Evolutionary conservation across 2,888 invertebrate species (phyloP).

Genomic region (Caenorhabditis virilis): DNA sequence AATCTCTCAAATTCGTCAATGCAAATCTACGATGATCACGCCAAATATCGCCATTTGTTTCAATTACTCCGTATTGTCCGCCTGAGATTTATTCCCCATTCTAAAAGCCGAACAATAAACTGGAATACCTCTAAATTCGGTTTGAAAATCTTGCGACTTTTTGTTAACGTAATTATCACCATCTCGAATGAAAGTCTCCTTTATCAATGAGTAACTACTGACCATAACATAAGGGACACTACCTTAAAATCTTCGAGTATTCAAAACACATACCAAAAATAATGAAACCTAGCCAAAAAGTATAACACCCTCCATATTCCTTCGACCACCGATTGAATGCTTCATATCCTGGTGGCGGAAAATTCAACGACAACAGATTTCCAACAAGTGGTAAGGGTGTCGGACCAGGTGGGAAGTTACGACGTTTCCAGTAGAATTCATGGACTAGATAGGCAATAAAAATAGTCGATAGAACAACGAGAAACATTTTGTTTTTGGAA

Average conservation of each 20-base stretch:
- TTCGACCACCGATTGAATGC: constrained; percentile 15
- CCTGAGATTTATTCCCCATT: constrained; percentile 4
- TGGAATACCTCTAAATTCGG: constrained; percentile 15
- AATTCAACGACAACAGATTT: constrained; percentile 9
- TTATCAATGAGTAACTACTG: constrained; percentile 22
- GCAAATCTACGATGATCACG: constrained; percentile 27
- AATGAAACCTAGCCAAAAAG: constrained; percentile 18
- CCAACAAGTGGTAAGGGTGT: constrained; percentile 31
- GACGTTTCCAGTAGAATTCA: constrained; percentile 13
- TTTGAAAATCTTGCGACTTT: constrained; percentile 5
- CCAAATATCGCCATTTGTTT: constrained; percentile 37
- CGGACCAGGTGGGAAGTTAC: constrained; percentile 9
- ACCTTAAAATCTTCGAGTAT: too few species aligned
- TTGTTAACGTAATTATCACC: constrained; percentile 36
- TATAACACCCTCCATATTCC: constrained; percentile 16
- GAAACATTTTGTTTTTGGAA: neutral
- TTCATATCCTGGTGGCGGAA: constrained; percentile 22
- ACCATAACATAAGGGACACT: constrained; percentile 31
- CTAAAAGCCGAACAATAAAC: too few species aligned
- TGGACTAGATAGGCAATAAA: constrained; percentile 1
- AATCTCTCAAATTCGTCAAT: constrained; percentile 20
- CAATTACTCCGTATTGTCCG: constrained; percentile 30
- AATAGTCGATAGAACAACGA: neutral
- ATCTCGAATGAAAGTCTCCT: constrained; percentile 44
- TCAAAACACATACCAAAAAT: neutral